Conservation (phyloP, 2,797 vertebrate genomes). For the Menidia menidia region DNA sequence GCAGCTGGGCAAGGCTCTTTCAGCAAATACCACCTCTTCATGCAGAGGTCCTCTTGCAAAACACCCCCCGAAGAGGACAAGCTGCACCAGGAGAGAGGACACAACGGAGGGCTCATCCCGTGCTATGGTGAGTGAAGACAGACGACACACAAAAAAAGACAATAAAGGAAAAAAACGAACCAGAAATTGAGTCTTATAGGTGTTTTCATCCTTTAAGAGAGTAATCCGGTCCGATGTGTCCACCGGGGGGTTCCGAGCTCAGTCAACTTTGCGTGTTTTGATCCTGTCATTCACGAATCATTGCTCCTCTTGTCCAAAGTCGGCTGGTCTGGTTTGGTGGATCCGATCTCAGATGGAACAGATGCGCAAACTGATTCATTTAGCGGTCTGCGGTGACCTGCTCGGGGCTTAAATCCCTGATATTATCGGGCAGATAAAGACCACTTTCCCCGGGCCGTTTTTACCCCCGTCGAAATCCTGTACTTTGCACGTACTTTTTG, state of each 20-base stretch:
- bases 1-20: conserved; percentile 89
- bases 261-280: background rate
- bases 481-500: background rate
- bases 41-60: conserved; percentile 91
- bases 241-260: background rate
- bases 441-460: fast-evolving
- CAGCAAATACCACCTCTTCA: conserved; percentile 94
- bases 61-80: conserved; percentile 90
- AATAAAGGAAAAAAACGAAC: too few species aligned
- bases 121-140: conserved; percentile 91
- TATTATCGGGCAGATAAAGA: background rate
- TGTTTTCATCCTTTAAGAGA: background rate
- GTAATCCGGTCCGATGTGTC: background rate
- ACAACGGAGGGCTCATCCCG: conserved; percentile 88
- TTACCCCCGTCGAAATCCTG: fast-evolving
- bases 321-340: conserved; percentile 1
- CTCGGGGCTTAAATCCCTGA: background rate
- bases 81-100: conserved; percentile 86
- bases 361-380: background rate
- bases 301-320: background rate
- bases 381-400: background rate
- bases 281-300: conserved; percentile 7
- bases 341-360: conserved; percentile 1
- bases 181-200: too few species aligned
- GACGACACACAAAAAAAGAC: background rate